Evolutionary conservation across 1,140 invertebrate species (phyloP).

Genomic region (Hormaphis cornu): DNA sequence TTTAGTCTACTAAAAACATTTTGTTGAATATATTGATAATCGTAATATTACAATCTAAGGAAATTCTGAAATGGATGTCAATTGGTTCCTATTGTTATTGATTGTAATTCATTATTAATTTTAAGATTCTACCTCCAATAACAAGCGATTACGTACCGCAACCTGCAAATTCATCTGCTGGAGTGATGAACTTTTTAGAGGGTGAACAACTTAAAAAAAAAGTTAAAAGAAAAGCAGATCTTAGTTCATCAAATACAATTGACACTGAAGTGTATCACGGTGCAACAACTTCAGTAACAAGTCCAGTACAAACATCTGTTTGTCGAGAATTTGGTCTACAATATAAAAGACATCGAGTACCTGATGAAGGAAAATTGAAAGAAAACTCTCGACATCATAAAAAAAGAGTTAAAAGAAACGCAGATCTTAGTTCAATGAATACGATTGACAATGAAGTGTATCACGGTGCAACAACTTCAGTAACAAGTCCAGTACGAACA

Average conservation of each 20-base stretch:
- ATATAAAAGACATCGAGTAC: no score
- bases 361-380: no score
- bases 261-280: neutral
- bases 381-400: no score
- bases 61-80: no score
- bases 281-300: constrained; percentile 43
- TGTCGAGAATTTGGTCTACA: no score
- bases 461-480: constrained; percentile 32
- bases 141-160: constrained; percentile 47
- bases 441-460: neutral
- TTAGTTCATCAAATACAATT: constrained; percentile 26
- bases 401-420: constrained; percentile 98
- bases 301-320: constrained; percentile 52
- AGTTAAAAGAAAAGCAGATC: constrained; percentile 96
- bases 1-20: no score
- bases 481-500: constrained; percentile 53
- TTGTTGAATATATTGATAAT: no score
- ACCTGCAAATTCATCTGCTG: constrained; percentile 39
- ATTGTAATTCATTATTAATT: neutral
- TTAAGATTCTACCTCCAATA: constrained; percentile 44
- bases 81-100: no score
- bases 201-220: constrained; percentile 70
- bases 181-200: constrained; percentile 37
- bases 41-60: no score
- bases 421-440: constrained; percentile 50